Base-by-base conservation (phyloP, 2,888 invertebrate genomes). In the Desoria tigrina region DNA sequence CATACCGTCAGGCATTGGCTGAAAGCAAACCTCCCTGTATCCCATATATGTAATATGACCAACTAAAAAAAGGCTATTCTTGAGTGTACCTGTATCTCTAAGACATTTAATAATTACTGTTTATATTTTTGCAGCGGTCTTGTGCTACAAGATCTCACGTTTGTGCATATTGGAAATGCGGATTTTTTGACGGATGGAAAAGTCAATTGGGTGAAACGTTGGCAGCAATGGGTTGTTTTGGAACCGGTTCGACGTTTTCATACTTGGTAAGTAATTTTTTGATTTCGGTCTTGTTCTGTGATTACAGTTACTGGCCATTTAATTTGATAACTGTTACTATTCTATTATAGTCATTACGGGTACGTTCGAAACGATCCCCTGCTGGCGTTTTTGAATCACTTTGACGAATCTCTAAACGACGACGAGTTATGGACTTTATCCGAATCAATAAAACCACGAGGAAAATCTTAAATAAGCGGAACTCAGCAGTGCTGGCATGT, bases 351-450 rank as follows among this genome's bases (percentile, higher is more conserved):
- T 80, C 89, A 91, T 77, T 96, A 97, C 85, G 88, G 88, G 78
- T 93, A 93, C 81, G 92, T 93, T 82, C 91, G 90, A 80, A 93
- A 92, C 81, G 95, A 96, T 80, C 88, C 90, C 76, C 92, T 99
- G 75, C 88, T 97, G 77, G 87, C 89, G 75, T 94, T 95, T 84
- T 96, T 99, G 84, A 92, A 94, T 83, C 92, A 94, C 82, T 99
- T 99, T 82, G 92, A 94, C 79, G 92, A 96, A 81, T 92, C 90
- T 80, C 86, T 97, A 77, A 90, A 90, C 79, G 99, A 99, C 82
- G 98, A 99, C 81, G 91, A 94, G 65, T 92, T 98, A 88, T 99
- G 98, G 98, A 93, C 94, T 81, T 90, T 97, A 78, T 98, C 97
- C 0, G 95, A 97, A 83, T 88, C 88, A 74, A 95, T 99, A 77